Percentiles rank a stretch among this genome's conserved stretches.
Evolutionary conservation across 2,113 vertebrate species (phyloP).

Genomic region (Myrmecophaga tridactyla): DNA sequence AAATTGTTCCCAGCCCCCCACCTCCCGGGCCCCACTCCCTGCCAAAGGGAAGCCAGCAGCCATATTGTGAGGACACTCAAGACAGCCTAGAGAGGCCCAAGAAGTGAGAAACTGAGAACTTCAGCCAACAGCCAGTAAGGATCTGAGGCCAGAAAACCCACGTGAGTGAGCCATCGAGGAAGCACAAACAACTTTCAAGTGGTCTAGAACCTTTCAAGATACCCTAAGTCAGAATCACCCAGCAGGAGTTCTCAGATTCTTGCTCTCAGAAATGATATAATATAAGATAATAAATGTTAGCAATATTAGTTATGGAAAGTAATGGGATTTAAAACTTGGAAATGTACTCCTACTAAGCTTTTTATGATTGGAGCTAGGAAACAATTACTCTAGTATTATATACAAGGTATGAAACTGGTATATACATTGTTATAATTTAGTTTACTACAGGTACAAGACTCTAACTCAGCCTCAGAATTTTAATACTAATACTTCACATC

Average conservation of each 20-base stretch:
- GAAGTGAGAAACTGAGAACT: not conserved
- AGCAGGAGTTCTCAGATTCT: not conserved
- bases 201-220: not conserved
- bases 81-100: not conserved
- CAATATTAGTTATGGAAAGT: not conserved
- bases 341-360: slow-evolving; percentile 22
- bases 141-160: not conserved
- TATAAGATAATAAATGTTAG: not conserved
- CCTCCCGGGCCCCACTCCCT: too few relatives aligned
- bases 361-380: slow-evolving; percentile 50
- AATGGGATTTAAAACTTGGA: not conserved
- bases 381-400: slow-evolving; percentile 66
- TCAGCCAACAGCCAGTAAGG: not conserved
- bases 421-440: not conserved
- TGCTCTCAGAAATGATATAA: not conserved
- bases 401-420: slow-evolving; percentile 11
- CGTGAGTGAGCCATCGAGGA: not conserved
- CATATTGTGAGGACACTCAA: not conserved
- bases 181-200: not conserved
- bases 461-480: slow-evolving; percentile 55
- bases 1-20: not conserved
- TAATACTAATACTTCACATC: slow-evolving; percentile 67
- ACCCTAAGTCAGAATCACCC: not conserved
- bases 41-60: not conserved
- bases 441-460: slow-evolving; percentile 44